A percentile compares a stretch with the other conserved stretches of the same genome.
Evolutionary conservation across 2,888 invertebrate genomes (phyloP).

Genomic region (Cyclophora albipunctata): DNA sequence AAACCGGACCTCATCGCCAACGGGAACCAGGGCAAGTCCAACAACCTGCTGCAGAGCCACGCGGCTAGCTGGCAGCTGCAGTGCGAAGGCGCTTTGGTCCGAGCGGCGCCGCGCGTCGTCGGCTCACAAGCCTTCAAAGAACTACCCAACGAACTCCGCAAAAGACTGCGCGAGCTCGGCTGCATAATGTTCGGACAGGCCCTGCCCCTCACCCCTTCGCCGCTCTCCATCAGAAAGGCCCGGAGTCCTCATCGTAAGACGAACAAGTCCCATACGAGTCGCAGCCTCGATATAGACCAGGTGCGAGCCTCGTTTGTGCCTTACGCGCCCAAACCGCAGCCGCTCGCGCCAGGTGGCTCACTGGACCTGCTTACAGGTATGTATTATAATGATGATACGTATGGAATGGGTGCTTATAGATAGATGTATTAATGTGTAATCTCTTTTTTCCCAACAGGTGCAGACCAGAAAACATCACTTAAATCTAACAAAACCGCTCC

Average conservation of each 20-base stretch:
- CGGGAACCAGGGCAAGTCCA: constrained; percentile 21
- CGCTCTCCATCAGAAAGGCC: constrained; percentile 20
- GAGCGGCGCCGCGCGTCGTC: constrained; percentile 47
- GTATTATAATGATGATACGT: too few species aligned
- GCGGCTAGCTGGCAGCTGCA: constrained; percentile 43
- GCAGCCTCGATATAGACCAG: constrained; percentile 46
- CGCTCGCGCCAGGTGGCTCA: constrained; percentile 1
- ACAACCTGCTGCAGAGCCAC: constrained; percentile 29
- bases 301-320: constrained; percentile 55
- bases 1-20: constrained; percentile 38
- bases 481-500: constrained; percentile 8
- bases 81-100: constrained; percentile 49
- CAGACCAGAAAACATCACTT: constrained; percentile 9
- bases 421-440: too few species aligned
- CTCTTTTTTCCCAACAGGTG: neutral
- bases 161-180: constrained; percentile 48
- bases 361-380: neutral
- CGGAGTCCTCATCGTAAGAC: constrained; percentile 13
- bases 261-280: constrained; percentile 20
- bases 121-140: constrained; percentile 48
- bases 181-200: constrained; percentile 43
- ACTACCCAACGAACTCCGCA: constrained; percentile 45
- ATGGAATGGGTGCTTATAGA: too few species aligned
- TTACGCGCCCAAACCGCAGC: constrained; percentile 40
- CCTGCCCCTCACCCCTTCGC: constrained; percentile 23